phyloP scores from a whole-genome alignment of 2,113 vertebrate genomes.

The Brachypodius melanocephalos region DNA sequence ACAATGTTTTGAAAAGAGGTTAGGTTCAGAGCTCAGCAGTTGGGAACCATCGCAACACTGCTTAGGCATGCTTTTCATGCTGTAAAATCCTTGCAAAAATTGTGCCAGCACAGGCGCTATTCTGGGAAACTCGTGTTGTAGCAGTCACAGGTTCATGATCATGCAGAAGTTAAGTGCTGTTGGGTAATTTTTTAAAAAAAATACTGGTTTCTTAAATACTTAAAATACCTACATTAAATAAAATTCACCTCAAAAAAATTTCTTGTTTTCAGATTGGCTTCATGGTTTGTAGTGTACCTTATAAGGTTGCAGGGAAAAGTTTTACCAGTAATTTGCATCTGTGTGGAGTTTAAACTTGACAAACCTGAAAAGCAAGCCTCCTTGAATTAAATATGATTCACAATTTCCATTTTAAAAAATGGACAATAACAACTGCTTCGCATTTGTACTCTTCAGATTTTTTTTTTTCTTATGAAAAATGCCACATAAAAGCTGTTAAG shows the following conservation, averaged over 20 bases:
- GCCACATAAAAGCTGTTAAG: not conserved
- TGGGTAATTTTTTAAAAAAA: not conserved
- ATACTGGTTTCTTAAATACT: not conserved
- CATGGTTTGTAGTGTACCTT: not conserved
- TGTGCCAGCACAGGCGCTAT: not conserved
- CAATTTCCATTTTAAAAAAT: conserved; percentile 46
- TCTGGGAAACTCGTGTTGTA: not conserved
- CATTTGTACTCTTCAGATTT: not conserved
- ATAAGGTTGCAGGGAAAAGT: conserved; percentile 51
- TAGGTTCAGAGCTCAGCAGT: conserved; percentile 5
- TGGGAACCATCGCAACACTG: not conserved
- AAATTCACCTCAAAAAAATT: not conserved
- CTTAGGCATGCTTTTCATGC: not conserved
- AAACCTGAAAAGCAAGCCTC: conserved; percentile 48
- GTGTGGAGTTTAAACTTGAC: conserved; percentile 54
- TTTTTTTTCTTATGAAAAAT: not conserved
- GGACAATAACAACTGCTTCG: conserved; percentile 19
- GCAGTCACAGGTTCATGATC: not conserved
- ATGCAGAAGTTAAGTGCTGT: not conserved
- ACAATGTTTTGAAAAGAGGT: conserved; percentile 37
- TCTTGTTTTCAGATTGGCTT: conserved; percentile 18
- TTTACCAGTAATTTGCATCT: conserved; percentile 60
- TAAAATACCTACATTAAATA: not conserved
- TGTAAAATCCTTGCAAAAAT: not conserved
- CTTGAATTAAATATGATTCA: conserved; percentile 51